phyloP scores from a whole-genome alignment of 1,140 invertebrate species.

The Paraescarpia echinospica region DNA sequence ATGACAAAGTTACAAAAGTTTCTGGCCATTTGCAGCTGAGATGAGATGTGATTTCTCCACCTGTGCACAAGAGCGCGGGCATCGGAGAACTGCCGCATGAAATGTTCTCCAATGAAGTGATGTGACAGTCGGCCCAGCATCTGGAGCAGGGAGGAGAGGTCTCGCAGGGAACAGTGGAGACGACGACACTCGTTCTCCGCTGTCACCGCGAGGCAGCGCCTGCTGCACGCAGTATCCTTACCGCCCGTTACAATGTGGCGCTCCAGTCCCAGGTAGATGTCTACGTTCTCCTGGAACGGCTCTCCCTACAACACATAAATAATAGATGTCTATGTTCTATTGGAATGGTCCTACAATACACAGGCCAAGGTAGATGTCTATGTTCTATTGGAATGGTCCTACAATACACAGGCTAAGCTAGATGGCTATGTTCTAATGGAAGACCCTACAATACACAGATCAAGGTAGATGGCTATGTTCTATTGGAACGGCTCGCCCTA shows the following conservation, averaged over 20 bases:
- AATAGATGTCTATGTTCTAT: not conserved
- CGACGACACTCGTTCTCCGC: conserved; percentile 60
- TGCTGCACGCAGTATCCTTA: conserved; percentile 7
- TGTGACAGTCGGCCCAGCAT: conserved; percentile 65
- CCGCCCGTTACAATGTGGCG: conserved; percentile 51
- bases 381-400: not conserved
- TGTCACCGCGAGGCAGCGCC: conserved; percentile 52
- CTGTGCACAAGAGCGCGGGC: conserved; percentile 49
- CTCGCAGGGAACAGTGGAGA: conserved; percentile 65
- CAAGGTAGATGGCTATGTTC: too few species aligned
- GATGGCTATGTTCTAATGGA: too few species aligned
- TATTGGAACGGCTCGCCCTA: too few species aligned
- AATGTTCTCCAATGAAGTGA: conserved; percentile 63
- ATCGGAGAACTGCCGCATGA: conserved; percentile 49
- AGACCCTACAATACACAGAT: too few species aligned
- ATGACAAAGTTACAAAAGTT: too few species aligned
- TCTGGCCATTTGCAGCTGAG: too few species aligned
- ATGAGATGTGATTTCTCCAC: conserved; percentile 26
- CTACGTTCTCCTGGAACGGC: conserved; percentile 60
- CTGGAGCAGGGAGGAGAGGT: conserved; percentile 68
- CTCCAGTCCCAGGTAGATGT: conserved; percentile 63
- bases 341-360: not conserved
- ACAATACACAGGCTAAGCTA: not conserved
- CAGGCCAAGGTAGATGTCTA: not conserved
- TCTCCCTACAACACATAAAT: conserved; percentile 44